Evolutionary conservation across 2,113 vertebrate species (phyloP).

Genomic region (Hiodon tergisus): DNA sequence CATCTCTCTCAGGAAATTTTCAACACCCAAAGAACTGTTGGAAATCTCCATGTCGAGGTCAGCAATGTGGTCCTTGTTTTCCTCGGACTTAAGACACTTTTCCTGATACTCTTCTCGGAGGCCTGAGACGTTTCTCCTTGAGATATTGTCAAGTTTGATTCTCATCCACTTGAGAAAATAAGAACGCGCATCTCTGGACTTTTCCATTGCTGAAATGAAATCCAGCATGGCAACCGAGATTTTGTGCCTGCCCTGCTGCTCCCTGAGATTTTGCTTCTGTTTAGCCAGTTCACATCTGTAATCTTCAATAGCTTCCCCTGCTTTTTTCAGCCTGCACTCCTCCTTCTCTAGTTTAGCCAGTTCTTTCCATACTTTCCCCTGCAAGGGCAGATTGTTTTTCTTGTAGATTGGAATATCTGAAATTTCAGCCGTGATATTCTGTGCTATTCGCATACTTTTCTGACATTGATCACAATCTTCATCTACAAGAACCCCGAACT

Average conservation of each 20-base stretch:
- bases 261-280: conserved; percentile 24
- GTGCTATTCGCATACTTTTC: conserved; percentile 28
- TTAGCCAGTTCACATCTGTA: too few species aligned
- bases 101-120: conserved; percentile 28
- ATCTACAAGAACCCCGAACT: conserved; percentile 34
- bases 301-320: too few species aligned
- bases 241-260: conserved; percentile 16
- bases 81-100: background rate
- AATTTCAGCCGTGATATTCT: conserved; percentile 34
- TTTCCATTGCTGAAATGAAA: conserved; percentile 27
- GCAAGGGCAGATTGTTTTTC: conserved; percentile 29
- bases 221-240: background rate
- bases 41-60: conserved; percentile 41
- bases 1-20: conserved; percentile 73
- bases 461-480: conserved; percentile 38
- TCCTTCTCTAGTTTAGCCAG: conserved; percentile 42
- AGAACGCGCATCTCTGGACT: conserved; percentile 6
- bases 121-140: conserved; percentile 18
- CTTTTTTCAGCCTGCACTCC: conserved; percentile 30
- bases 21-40: conserved; percentile 60
- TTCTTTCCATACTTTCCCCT: conserved; percentile 35
- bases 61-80: conserved; percentile 19
- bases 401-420: conserved; percentile 36
- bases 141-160: conserved; percentile 34
- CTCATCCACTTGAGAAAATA: conserved; percentile 48